A percentile compares a stretch with the other conserved stretches of the same genome.
These are phyloP conservation scores for Bruchidius siliquastri DNA, from an alignment of 2,888 invertebrate species.

Conservation along the genomic window DNA sequence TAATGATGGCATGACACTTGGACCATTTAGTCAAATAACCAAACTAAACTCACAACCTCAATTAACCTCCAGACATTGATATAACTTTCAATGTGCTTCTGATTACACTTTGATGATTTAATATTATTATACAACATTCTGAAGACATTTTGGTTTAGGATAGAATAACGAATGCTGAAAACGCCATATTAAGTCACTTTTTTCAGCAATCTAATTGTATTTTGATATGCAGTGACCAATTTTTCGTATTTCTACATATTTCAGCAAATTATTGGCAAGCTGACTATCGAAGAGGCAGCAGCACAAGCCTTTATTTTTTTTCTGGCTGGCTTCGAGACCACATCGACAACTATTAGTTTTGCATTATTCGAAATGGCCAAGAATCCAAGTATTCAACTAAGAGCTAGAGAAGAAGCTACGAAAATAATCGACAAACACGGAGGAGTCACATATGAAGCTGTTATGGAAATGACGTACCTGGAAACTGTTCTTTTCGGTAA, in stretches of 20 bases:
- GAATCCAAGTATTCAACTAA: slow-evolving; percentile 45
- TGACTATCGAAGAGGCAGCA: slow-evolving; percentile 45
- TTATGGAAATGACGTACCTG: slow-evolving; percentile 48
- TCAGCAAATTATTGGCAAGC: slow-evolving; percentile 7
- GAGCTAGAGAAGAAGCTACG: slow-evolving; percentile 43
- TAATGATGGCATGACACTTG: too few relatives aligned
- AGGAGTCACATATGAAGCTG: slow-evolving; percentile 43
- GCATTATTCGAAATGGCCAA: slow-evolving; percentile 47
- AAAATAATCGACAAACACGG: slow-evolving; percentile 36
- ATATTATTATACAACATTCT: too few relatives aligned
- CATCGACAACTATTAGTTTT: slow-evolving; percentile 48
- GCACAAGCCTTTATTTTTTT: slow-evolving; percentile 50
- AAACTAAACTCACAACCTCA: too few relatives aligned
- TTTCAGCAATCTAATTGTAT: too few relatives aligned
- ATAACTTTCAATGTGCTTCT: too few relatives aligned
- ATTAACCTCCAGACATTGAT: too few relatives aligned
- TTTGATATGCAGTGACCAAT: too few relatives aligned
- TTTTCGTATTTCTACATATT: neutral
- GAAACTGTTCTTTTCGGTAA: slow-evolving; percentile 46
- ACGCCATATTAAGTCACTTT: too few relatives aligned
- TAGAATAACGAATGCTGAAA: too few relatives aligned
- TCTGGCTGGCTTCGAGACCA: slow-evolving; percentile 52
- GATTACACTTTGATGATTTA: too few relatives aligned
- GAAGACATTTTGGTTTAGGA: too few relatives aligned
- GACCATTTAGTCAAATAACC: too few relatives aligned